Evolutionary conservation across 2,113 vertebrate genomes (phyloP), one percentile per base, ranked within the genome.

Genomic region (Monopterus albus): DNA sequence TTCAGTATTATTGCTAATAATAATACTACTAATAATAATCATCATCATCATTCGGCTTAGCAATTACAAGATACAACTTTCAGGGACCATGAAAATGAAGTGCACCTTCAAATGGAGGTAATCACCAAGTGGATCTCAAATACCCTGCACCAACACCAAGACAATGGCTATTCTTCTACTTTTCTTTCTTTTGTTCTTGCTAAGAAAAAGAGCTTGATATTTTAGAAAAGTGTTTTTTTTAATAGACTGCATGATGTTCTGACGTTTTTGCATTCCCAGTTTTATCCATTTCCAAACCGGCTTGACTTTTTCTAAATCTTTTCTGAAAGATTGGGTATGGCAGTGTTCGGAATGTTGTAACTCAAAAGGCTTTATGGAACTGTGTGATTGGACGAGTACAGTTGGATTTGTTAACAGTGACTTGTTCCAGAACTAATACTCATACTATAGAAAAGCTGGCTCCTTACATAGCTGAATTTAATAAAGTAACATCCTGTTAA

Each of bases 401-500:
- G 38, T 33, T 56, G 51, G 33, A 45, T 29, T 47, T 61, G 10
- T 62, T 64, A 42, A 68, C 45, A 53, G 1, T 9, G 13, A 12
- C 51, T 50, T 61, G 47, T 66, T 61, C 28, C 59, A 35, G 50
- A 23, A 49, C 49, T 62, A 40, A 69, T 36, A 29, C 43, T 57
- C 3, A 11, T 33, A 39, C 42, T 39, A 38, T 35, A 45, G 56
- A 40, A 43, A 28, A 43, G 31, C 6, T 47, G 17, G 39, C 20
- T 40, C 39, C 25, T 57, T 25, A 47, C 51, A 35, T 59, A 70
- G 63, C 38, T 55, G 52, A 15, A 38, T 72, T 47, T 18, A 56
- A 29, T 18, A 58, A 11, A 72, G 25, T 49, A 60, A 61, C 50
- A 60, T 61, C 40, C 58, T 38, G 28, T 49, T 72, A 65, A 81